phyloP scores from a whole-genome alignment of 2,888 invertebrate species.

The Antheraea yamamai region DNA sequence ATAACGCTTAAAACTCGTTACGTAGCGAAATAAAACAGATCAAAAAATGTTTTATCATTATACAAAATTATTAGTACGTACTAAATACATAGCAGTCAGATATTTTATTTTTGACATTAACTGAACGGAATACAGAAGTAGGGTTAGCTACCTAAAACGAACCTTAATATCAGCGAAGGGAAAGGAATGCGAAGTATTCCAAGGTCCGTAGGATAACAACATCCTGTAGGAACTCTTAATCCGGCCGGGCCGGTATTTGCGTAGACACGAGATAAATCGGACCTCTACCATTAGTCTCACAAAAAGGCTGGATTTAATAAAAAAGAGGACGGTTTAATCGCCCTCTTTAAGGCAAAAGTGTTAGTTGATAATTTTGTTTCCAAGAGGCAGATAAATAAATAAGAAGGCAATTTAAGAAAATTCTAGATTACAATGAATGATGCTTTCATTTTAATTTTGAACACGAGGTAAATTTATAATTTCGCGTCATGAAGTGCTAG shows the following conservation, averaged over 20 bases:
- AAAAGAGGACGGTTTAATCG: background rate
- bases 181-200: conserved; percentile 15
- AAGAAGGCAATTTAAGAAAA: no score
- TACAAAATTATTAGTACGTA: background rate
- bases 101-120: background rate
- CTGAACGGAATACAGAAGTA: background rate
- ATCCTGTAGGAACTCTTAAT: conserved; percentile 25
- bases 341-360: background rate
- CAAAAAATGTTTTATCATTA: background rate
- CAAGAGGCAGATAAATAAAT: no score
- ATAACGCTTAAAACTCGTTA: no score
- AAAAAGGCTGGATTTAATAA: background rate
- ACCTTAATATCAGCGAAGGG: conserved; percentile 10
- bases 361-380: background rate
- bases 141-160: background rate
- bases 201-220: conserved; percentile 22
- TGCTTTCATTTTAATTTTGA: no score
- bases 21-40: background rate
- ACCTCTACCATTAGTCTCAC: conserved; percentile 13
- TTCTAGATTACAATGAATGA: no score
- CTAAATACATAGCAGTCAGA: background rate
- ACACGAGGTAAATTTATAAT: no score
- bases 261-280: conserved; percentile 23
- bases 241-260: conserved; percentile 23
- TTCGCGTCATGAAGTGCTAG: no score